A percentile compares a stretch with the other conserved stretches of the same genome.
Conservation (phyloP, 2,888 invertebrate species). For the Drosophila setosimentum region DNA sequence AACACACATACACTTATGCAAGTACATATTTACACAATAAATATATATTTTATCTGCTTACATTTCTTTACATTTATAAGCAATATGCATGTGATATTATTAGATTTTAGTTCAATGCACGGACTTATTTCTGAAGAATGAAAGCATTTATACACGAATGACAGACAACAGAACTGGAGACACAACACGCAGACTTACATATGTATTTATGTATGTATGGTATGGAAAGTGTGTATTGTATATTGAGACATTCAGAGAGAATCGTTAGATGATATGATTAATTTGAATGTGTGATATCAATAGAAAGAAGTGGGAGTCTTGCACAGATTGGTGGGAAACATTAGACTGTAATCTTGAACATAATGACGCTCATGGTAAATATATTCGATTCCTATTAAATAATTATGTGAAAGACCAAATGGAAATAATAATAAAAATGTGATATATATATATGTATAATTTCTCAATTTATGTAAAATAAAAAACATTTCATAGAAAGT, state of each 20-base stretch:
- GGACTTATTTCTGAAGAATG: slow-evolving; percentile 42
- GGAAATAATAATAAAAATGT: neutral
- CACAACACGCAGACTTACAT: slow-evolving; percentile 51
- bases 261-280: slow-evolving; percentile 13
- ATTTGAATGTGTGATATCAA: slow-evolving; percentile 17
- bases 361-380: slow-evolving; percentile 28
- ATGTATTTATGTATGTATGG: slow-evolving; percentile 18
- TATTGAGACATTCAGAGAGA: slow-evolving; percentile 24
- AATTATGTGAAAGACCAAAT: neutral
- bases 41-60: slow-evolving; percentile 26
- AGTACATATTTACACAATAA: slow-evolving; percentile 35
- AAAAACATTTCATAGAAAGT: neutral
- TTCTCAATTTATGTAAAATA: neutral
- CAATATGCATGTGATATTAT: slow-evolving; percentile 17
- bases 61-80: slow-evolving; percentile 24
- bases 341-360: slow-evolving; percentile 44
- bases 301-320: slow-evolving; percentile 33
- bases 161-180: slow-evolving; percentile 30
- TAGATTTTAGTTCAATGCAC: slow-evolving; percentile 37
- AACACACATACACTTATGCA: slow-evolving; percentile 43
- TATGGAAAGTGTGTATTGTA: slow-evolving; percentile 16
- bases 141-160: slow-evolving; percentile 30
- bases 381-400: neutral
- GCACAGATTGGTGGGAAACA: slow-evolving; percentile 73
- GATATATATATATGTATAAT: neutral